Evolutionary conservation across 2,888 invertebrate genomes (phyloP).

Genomic region (Sesia apiformis): DNA sequence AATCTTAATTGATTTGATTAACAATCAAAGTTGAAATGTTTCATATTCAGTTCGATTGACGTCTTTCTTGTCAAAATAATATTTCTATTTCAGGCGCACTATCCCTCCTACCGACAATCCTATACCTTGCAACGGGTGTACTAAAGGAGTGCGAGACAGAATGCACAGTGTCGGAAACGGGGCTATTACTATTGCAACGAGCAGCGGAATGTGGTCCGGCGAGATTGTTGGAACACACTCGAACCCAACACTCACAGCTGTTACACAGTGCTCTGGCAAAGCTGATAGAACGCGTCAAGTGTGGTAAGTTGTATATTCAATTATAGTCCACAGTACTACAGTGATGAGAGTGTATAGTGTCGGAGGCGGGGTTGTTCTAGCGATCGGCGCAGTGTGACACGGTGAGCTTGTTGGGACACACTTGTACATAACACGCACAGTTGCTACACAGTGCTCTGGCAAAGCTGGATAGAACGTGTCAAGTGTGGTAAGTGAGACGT

Average conservation of each 20-base stretch:
- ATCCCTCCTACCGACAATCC: constrained; percentile 90
- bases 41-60: not conserved
- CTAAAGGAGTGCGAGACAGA: constrained; percentile 84
- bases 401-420: constrained; percentile 78
- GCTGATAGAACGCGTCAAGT: constrained; percentile 92
- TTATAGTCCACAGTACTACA: too few relatives aligned
- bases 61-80: not conserved
- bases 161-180: constrained; percentile 77
- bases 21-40: not conserved
- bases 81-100: constrained; percentile 77
- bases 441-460: constrained; percentile 91
- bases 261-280: constrained; percentile 93
- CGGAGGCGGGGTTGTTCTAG: constrained; percentile 82
- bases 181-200: constrained; percentile 82
- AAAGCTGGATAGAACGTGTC: constrained; percentile 89
- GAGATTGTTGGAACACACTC: constrained; percentile 78
- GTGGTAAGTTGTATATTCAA: constrained; percentile 58
- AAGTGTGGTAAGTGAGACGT: constrained; percentile 78
- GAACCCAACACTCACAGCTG: constrained; percentile 84
- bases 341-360: constrained; percentile 40
- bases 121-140: constrained; percentile 93
- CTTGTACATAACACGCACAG: constrained; percentile 83
- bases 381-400: constrained; percentile 85
- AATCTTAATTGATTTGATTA: not conserved
- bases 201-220: constrained; percentile 84